A percentile compares a stretch with the other conserved stretches of the same genome.
phyloP scores from a whole-genome alignment of 1,140 invertebrate species.

The Hypothenemus hampei region DNA sequence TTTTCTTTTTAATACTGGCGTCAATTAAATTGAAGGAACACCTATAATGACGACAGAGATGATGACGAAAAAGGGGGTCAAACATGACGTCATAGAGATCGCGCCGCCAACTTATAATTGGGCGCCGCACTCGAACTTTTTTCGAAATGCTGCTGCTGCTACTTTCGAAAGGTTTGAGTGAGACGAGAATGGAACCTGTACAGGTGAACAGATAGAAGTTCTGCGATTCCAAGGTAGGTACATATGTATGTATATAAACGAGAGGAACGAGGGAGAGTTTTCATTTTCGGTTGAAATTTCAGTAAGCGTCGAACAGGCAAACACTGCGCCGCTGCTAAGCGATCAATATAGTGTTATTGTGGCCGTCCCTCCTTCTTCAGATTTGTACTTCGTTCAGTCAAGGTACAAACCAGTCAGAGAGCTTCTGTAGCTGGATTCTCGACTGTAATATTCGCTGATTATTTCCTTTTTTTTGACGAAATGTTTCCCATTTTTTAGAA shows the following conservation, averaged over 20 bases:
- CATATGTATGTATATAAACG: too few species aligned
- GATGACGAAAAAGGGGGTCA: conserved; percentile 8
- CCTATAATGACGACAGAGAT: conserved; percentile 6
- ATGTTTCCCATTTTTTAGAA: too few species aligned
- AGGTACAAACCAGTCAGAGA: conserved; percentile 15
- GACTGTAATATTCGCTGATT: conserved; percentile 9
- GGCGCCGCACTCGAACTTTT: conserved; percentile 1
- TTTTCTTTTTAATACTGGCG: not conserved
- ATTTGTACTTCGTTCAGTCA: conserved; percentile 16
- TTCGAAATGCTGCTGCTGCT: too few species aligned
- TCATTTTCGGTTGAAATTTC: conserved; percentile 20
- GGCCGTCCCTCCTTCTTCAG: conserved; percentile 21
- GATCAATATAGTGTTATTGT: conserved; percentile 17
- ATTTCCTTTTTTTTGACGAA: not conserved
- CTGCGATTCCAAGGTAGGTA: conserved; percentile 2
- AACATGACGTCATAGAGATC: conserved; percentile 9
- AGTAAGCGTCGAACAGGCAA: conserved; percentile 8
- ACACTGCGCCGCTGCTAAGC: conserved; percentile 5
- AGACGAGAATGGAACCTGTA: not conserved
- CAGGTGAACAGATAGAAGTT: conserved; percentile 1
- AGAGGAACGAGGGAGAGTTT: conserved; percentile 14
- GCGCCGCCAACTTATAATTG: conserved; percentile 11
- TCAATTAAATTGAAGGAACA: not conserved
- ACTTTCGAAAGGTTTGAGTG: too few species aligned
- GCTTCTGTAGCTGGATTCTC: conserved; percentile 18